Evolutionary conservation across 2,888 invertebrate species (phyloP).

Genomic region (Lithophane socia): DNA sequence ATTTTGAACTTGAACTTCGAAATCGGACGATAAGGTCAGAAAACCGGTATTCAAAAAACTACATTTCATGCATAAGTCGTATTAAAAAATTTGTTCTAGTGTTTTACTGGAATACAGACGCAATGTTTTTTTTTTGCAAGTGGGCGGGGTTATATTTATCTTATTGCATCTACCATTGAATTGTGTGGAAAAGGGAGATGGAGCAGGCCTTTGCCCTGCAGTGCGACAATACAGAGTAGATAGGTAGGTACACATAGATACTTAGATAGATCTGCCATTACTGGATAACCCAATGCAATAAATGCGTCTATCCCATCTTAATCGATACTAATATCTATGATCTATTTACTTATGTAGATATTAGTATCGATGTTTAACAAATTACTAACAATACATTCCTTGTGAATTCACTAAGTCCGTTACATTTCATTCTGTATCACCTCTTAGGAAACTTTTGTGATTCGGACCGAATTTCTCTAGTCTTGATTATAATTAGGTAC

Average conservation of each 20-base stretch:
- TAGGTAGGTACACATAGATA: too few species aligned
- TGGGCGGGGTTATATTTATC: background rate
- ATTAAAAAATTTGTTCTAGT: background rate
- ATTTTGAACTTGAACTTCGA: constrained; percentile 67
- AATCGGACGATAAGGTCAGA: constrained; percentile 47
- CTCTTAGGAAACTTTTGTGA: too few species aligned
- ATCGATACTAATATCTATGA: too few species aligned
- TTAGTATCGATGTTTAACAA: too few species aligned
- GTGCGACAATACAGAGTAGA: too few species aligned
- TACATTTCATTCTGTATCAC: background rate
- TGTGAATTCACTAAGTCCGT: background rate
- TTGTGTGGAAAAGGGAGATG: background rate
- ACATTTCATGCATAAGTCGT: constrained; percentile 29
- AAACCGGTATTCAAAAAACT: constrained; percentile 21
- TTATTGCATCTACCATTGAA: background rate
- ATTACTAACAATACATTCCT: too few species aligned
- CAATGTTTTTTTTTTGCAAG: background rate
- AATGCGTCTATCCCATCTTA: too few species aligned
- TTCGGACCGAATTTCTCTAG: background rate
- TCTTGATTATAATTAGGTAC: background rate
- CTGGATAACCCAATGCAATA: too few species aligned
- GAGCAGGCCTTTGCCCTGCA: too few species aligned
- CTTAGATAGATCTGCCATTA: too few species aligned
- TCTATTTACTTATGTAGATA: too few species aligned
- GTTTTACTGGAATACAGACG: constrained; percentile 1